Percentiles rank a stretch among this genome's conserved stretches.
These are phyloP conservation scores for Acromyrmex heyeri DNA, from an alignment of 1,140 invertebrate genomes.

Conservation along the genomic window DNA sequence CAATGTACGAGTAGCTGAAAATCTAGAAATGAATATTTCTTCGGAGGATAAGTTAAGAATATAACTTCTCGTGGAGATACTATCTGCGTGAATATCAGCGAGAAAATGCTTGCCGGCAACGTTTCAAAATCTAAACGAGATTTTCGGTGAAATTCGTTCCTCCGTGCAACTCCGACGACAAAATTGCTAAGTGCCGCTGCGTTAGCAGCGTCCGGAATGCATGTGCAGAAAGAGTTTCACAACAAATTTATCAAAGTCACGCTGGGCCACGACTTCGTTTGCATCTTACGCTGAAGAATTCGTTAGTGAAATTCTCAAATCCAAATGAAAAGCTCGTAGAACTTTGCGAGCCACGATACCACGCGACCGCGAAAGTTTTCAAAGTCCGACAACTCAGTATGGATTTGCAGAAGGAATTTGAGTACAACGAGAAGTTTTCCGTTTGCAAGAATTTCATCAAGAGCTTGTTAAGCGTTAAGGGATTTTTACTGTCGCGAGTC, in stretches of 20 bases:
- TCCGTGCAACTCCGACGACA: slow-evolving; percentile 22
- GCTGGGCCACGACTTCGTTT: slow-evolving; percentile 48
- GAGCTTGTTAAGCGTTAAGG: slow-evolving; percentile 50
- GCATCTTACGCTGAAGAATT: slow-evolving; percentile 60
- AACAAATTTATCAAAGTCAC: slow-evolving; percentile 61
- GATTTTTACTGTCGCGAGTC: slow-evolving; percentile 49
- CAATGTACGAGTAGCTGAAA: background rate
- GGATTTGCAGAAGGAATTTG: slow-evolving; percentile 56
- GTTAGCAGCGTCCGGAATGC: slow-evolving; percentile 35
- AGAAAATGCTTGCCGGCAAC: slow-evolving; percentile 36
- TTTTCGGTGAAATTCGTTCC: slow-evolving; percentile 37
- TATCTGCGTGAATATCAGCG: slow-evolving; percentile 30
- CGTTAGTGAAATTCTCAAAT: slow-evolving; percentile 62
- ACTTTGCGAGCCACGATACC: slow-evolving; percentile 50
- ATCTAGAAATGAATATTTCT: slow-evolving; percentile 35
- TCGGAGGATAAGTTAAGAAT: slow-evolving; percentile 49
- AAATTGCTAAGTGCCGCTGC: slow-evolving; percentile 40
- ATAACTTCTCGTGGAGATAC: slow-evolving; percentile 36
- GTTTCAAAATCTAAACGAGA: slow-evolving; percentile 45
- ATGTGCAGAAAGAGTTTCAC: slow-evolving; percentile 52
- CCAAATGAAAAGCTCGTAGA: slow-evolving; percentile 63
- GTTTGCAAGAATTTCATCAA: slow-evolving; percentile 59
- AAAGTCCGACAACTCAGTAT: slow-evolving; percentile 58
- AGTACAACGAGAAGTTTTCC: slow-evolving; percentile 53
- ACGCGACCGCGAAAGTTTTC: slow-evolving; percentile 59